These are phyloP conservation scores for Melitaea athalia DNA, from an alignment of 2,888 invertebrate genomes.

Conservation along the genomic window DNA sequence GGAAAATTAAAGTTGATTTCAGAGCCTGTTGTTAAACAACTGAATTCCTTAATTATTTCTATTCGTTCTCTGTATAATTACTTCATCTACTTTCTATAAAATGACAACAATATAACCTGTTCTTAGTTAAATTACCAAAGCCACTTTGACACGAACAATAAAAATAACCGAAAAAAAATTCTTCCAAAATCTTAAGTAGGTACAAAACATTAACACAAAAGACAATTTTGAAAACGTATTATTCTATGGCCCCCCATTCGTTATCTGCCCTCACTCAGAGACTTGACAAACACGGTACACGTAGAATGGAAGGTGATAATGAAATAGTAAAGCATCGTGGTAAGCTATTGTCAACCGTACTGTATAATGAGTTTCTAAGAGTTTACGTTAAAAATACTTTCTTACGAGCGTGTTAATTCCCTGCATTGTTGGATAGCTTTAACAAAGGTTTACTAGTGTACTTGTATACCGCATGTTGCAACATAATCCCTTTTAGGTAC, in stretches of 20 bases:
- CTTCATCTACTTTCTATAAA: no score
- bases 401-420: conserved; percentile 4
- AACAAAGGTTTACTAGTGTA: not conserved
- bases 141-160: not conserved
- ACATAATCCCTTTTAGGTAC: conserved; percentile 17
- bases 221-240: conserved; percentile 40
- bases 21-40: no score
- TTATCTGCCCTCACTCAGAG: conserved; percentile 5
- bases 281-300: conserved; percentile 23
- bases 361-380: conserved; percentile 24
- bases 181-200: not conserved
- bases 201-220: not conserved
- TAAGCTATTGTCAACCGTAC: conserved; percentile 24
- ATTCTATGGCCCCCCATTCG: not conserved
- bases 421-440: conserved; percentile 3
- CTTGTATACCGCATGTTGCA: not conserved
- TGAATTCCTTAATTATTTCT: no score
- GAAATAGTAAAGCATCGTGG: conserved; percentile 36
- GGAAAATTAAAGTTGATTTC: no score
- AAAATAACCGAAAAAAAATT: not conserved
- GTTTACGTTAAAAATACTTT: conserved; percentile 12
- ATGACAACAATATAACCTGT: no score
- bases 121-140: no score
- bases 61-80: no score
- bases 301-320: conserved; percentile 34